Conservation (phyloP, 2,888 invertebrate species). For the Fabriciana adippe region DNA sequence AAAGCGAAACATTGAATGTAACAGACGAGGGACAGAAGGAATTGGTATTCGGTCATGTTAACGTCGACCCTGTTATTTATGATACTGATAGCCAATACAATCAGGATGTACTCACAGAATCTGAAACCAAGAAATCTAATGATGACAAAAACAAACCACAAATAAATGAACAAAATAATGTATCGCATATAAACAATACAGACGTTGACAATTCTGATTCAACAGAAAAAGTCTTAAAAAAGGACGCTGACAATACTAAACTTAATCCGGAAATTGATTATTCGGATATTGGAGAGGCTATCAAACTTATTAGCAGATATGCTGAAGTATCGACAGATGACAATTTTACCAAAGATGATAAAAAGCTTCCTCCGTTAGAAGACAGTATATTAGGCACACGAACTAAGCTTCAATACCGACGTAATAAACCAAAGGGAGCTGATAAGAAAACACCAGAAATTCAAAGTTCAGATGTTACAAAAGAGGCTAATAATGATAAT, state of each 20-base stretch:
- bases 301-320: slow-evolving; percentile 75
- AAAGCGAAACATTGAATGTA: slow-evolving; percentile 49
- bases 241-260: slow-evolving; percentile 62
- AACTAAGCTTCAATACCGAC: slow-evolving; percentile 72
- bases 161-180: slow-evolving; percentile 17
- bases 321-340: slow-evolving; percentile 78
- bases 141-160: slow-evolving; percentile 28
- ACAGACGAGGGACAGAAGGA: slow-evolving; percentile 73
- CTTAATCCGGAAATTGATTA: slow-evolving; percentile 76
- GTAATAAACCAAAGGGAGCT: slow-evolving; percentile 62
- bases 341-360: slow-evolving; percentile 70
- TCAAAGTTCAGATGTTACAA: slow-evolving; percentile 42
- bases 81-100: slow-evolving; percentile 53
- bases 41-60: slow-evolving; percentile 72
- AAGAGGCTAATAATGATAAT: slow-evolving; percentile 43
- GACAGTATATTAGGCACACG: slow-evolving; percentile 72
- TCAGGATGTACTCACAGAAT: slow-evolving; percentile 38
- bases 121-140: slow-evolving; percentile 40
- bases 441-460: slow-evolving; percentile 46
- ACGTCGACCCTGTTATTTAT: slow-evolving; percentile 67
- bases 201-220: slow-evolving; percentile 42
- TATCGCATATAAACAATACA: slow-evolving; percentile 27
- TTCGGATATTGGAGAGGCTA: slow-evolving; percentile 76
- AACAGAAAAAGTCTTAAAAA: slow-evolving; percentile 52
- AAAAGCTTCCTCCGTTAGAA: slow-evolving; percentile 58